These are phyloP conservation scores for Anthonomus grandis DNA, from an alignment of 1,140 invertebrate genomes.

Conservation along the genomic window DNA sequence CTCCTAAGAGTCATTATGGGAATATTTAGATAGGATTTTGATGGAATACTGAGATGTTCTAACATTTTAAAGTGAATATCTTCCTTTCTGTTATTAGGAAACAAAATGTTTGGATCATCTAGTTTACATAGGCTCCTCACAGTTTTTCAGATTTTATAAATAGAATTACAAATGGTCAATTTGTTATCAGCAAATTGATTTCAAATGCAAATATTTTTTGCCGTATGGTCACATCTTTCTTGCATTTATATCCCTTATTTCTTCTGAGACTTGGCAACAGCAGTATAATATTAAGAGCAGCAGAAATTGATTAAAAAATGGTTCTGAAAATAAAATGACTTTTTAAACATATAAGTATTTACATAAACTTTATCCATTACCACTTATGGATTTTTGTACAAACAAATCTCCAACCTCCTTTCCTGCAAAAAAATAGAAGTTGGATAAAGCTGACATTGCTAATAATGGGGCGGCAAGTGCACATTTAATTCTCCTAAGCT, in stretches of 20 bases:
- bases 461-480: conserved; percentile 67
- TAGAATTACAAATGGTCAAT: too few species aligned
- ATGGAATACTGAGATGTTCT: too few species aligned
- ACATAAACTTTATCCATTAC: conserved; percentile 26
- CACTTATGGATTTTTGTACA: conserved; percentile 47
- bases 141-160: too few species aligned
- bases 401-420: conserved; percentile 66
- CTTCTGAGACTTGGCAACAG: conserved; percentile 40
- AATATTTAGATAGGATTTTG: too few species aligned
- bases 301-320: conserved; percentile 21
- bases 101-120: too few species aligned
- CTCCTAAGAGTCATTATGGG: too few species aligned
- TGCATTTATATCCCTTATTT: conserved; percentile 21
- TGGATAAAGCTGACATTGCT: conserved; percentile 74
- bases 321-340: conserved; percentile 31
- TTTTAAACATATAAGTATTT: not conserved
- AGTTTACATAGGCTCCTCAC: too few species aligned
- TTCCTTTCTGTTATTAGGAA: too few species aligned
- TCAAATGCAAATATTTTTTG: too few species aligned
- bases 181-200: too few species aligned
- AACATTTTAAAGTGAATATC: too few species aligned
- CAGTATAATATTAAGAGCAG: conserved; percentile 37
- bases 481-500: conserved; percentile 59
- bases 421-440: conserved; percentile 83
- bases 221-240: too few species aligned